Conservation (phyloP, 2,113 vertebrate species). For the Tachysurus fulvidraco region DNA sequence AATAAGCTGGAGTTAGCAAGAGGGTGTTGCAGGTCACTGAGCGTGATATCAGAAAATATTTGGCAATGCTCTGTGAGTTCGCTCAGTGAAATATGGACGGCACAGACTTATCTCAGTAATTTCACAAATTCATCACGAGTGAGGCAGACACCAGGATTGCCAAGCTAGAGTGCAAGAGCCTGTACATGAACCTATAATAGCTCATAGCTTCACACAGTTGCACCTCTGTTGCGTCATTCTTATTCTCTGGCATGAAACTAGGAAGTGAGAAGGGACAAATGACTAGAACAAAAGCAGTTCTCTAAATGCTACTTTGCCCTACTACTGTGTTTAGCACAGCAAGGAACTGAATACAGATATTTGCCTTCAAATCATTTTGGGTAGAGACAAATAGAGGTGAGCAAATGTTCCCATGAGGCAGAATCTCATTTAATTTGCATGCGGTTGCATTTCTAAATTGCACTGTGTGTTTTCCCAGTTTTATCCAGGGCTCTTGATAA, state of each 20-base stretch:
- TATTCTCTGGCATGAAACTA: slow-evolving; percentile 29
- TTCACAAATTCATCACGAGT: slow-evolving; percentile 16
- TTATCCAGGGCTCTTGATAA: not conserved
- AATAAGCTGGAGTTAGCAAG: not conserved
- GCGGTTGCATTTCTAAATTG: not conserved
- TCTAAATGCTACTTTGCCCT: slow-evolving; percentile 5
- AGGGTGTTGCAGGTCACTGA: not conserved
- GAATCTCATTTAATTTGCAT: not conserved
- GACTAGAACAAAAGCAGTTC: not conserved
- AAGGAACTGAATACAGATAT: not conserved
- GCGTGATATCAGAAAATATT: slow-evolving; percentile 24
- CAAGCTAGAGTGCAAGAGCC: slow-evolving; percentile 14
- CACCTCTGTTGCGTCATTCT: slow-evolving; percentile 40
- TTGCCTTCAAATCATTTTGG: not conserved
- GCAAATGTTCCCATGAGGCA: not conserved
- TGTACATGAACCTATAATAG: slow-evolving; percentile 14
- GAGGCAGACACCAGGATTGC: slow-evolving; percentile 10
- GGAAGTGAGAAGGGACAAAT: not conserved
- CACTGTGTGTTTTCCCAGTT: not conserved
- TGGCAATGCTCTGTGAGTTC: not conserved
- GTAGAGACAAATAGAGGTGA: not conserved
- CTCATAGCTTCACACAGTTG: slow-evolving; percentile 31
- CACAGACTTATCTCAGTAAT: slow-evolving; percentile 12
- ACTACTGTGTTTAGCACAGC: not conserved
- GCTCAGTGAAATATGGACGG: not conserved